These are phyloP conservation scores for Synergus laeviventris DNA, from an alignment of 2,888 invertebrate species.

Conservation along the genomic window DNA sequence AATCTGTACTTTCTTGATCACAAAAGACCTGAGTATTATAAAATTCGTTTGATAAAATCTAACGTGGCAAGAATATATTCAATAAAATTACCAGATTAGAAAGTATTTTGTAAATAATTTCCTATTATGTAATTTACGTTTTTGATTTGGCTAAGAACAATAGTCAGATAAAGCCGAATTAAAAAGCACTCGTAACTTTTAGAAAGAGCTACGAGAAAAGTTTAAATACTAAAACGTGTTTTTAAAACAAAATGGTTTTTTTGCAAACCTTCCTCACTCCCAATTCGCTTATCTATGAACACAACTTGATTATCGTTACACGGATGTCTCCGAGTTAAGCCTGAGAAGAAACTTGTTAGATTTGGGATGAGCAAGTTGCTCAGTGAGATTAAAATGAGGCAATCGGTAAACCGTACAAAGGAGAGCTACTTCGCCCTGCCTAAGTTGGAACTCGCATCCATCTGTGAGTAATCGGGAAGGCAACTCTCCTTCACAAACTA, in stretches of 20 bases:
- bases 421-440: conserved; percentile 95
- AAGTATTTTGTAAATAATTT: neutral
- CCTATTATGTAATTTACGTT: neutral
- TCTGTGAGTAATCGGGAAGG: conserved; percentile 91
- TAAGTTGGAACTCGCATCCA: conserved; percentile 91
- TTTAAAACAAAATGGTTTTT: conserved; percentile 17
- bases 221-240: neutral
- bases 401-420: conserved; percentile 90
- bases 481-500: conserved; percentile 91
- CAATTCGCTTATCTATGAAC: conserved; percentile 36
- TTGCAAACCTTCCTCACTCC: conserved; percentile 5
- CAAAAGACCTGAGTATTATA: conserved; percentile 32
- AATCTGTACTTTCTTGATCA: neutral
- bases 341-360: conserved; percentile 96
- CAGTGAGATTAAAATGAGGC: conserved; percentile 96
- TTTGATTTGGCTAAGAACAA: neutral
- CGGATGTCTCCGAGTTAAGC: conserved; percentile 97
- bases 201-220: neutral
- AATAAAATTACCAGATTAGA: conserved; percentile 4
- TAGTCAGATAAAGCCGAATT: neutral
- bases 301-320: conserved; percentile 78
- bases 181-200: neutral
- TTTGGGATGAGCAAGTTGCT: conserved; percentile 97
- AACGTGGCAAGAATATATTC: neutral
- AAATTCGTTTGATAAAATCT: conserved; percentile 7